Conservation (phyloP, 2,113 vertebrate species). For the Ranitomeya variabilis region DNA sequence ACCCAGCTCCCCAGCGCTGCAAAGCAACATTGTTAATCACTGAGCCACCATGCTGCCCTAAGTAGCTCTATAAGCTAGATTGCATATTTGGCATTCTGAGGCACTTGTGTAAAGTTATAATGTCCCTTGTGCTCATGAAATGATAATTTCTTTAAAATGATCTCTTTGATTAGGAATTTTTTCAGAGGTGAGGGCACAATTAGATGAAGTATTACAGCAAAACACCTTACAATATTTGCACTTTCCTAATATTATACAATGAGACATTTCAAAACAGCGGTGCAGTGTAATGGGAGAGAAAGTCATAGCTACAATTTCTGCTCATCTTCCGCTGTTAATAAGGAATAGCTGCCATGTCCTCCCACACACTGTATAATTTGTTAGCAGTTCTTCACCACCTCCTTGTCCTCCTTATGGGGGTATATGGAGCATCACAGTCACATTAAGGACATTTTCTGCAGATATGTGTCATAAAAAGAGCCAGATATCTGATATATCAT, state of each 20-base stretch:
- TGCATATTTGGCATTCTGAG: background rate
- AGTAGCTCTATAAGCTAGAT: too few relatives aligned
- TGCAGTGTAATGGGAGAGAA: background rate
- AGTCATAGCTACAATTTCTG: conserved; percentile 31
- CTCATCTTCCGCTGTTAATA: conserved; percentile 47
- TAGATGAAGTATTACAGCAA: background rate
- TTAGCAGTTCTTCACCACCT: conserved; percentile 47
- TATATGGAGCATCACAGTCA: background rate
- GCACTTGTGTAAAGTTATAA: background rate
- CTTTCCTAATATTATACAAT: conserved; percentile 16
- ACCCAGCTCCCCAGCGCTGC: too few relatives aligned
- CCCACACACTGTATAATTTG: conserved; percentile 53
- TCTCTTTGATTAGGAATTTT: conserved; percentile 18
- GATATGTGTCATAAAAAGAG: conserved; percentile 31
- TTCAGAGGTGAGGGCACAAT: background rate
- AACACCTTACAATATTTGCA: background rate
- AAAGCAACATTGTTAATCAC: too few relatives aligned
- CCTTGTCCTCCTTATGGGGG: conserved; percentile 18
- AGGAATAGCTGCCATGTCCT: conserved; percentile 51
- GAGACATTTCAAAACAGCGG: conserved; percentile 29
- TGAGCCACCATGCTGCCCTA: too few relatives aligned
- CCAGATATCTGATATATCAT: conserved; percentile 18
- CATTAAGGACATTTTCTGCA: conserved; percentile 5
- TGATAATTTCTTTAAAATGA: background rate
- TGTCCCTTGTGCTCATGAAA: background rate